phyloP scores from a whole-genome alignment of 1,140 invertebrate genomes.

The Zaprionus lachaisei region DNA sequence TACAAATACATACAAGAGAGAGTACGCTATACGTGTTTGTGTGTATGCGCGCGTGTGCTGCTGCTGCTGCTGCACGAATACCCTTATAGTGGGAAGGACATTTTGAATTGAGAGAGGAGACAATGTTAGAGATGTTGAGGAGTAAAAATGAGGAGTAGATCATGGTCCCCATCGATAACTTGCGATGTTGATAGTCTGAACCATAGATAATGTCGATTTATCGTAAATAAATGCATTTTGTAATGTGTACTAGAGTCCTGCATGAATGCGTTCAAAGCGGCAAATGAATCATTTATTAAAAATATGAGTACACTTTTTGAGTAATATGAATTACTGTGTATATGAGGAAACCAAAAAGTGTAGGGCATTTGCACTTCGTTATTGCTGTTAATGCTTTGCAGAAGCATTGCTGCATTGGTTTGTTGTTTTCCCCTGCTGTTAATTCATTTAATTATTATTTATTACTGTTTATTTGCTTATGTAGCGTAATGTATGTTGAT shows the following conservation, averaged over 20 bases:
- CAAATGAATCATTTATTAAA: too few relatives aligned
- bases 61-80: conserved; percentile 2
- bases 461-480: conserved; percentile 72
- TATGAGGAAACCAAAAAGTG: not conserved
- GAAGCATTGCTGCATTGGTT: conserved; percentile 16
- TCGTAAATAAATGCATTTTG: too few relatives aligned
- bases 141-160: too few relatives aligned
- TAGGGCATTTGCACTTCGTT: conserved; percentile 20
- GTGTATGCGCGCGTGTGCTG: conserved; percentile 5
- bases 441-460: conserved; percentile 81
- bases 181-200: too few relatives aligned
- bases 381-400: not conserved
- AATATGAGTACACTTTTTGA: too few relatives aligned
- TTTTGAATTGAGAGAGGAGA: conserved; percentile 6
- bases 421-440: conserved; percentile 46
- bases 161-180: too few relatives aligned
- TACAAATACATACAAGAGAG: not conserved
- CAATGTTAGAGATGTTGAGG: too few relatives aligned
- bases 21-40: not conserved
- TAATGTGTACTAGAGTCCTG: not conserved
- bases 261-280: not conserved
- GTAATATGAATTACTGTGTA: too few relatives aligned
- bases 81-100: conserved; percentile 29
- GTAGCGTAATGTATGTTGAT: conserved; percentile 56
- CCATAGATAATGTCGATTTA: too few relatives aligned